Evolutionary conservation across 2,797 vertebrate species (phyloP), one percentile per base, ranked within the genome.

Genomic region (Coendou prehensilis): DNA sequence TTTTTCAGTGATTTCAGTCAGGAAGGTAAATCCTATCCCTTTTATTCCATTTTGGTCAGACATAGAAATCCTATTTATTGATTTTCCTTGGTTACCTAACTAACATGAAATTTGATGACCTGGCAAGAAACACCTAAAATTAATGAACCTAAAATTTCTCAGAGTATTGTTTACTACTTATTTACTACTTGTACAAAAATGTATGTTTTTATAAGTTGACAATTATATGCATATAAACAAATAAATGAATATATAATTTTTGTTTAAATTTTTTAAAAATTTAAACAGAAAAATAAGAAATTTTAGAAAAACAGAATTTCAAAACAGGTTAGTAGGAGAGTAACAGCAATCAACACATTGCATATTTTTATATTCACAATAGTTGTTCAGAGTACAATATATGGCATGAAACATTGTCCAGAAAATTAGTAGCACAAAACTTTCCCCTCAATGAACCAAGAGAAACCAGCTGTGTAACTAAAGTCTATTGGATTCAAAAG

Each of bases 1-100:
- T 76, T 64, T 82, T 50, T 23, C 17, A 71, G 2, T 47, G 28
- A 52, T 78, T 56, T 30, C 22, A 71, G 2, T 47, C 30, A 63
- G 2, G 45, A 92, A 52, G 0, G 9, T 85, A 90, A 89, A 37
- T 87, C 45, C 17, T 33, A 23, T 85, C 20, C 6, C 5, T 69
- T 61, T 79, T 67, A 50, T 86, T 89, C 33, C n/a, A 26, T 88
- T 76, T 90, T 85, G 50, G 4, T 9, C 10, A 41, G 47, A 80
- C 5, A 45, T 3, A 75, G 22, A 87, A 57, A 1, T 45, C 4
- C 1, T 82, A 22, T 76, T 85, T 2, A 6, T 7, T 85, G 23
- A 78, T 52, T 86, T 93, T 86, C 79, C 37, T 52, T 59, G 52
- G 41, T 86, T 88, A 91, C 8, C 95, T 92, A 90, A 47, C 26